Evolutionary conservation across 2,888 invertebrate genomes (phyloP).

Genomic region (Sericinus montela): DNA sequence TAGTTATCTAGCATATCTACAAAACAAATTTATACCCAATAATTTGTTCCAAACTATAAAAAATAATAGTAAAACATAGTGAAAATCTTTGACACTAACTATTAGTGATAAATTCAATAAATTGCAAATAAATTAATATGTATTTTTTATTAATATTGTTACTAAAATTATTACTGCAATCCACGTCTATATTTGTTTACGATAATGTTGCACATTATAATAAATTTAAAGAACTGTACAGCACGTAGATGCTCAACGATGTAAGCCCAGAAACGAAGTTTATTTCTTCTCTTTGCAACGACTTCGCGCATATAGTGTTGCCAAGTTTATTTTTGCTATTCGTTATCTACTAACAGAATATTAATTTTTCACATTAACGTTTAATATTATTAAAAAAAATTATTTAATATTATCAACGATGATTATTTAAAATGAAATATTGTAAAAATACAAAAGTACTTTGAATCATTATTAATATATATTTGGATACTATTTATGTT

Average conservation of each 20-base stretch:
- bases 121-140: not conserved
- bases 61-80: not conserved
- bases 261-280: slow-evolving; percentile 42
- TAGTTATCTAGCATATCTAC: not conserved
- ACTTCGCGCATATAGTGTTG: slow-evolving; percentile 46
- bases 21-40: not conserved
- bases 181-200: slow-evolving; percentile 29
- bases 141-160: not conserved
- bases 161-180: slow-evolving; percentile 7
- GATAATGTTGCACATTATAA: slow-evolving; percentile 45
- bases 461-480: no score
- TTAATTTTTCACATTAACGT: slow-evolving; percentile 64
- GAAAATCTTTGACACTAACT: not conserved
- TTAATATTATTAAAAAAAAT: slow-evolving; percentile 54
- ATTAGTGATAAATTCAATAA: not conserved
- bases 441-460: no score
- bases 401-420: not conserved
- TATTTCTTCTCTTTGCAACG: slow-evolving; percentile 48
- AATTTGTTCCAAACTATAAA: not conserved
- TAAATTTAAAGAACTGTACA: slow-evolving; percentile 42
- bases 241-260: slow-evolving; percentile 31
- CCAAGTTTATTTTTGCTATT: slow-evolving; percentile 37
- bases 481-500: no score
- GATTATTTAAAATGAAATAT: no score
- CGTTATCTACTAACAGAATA: slow-evolving; percentile 34